phyloP scores from a whole-genome alignment of 2,888 invertebrate species.

The Teleiodes luculella region DNA sequence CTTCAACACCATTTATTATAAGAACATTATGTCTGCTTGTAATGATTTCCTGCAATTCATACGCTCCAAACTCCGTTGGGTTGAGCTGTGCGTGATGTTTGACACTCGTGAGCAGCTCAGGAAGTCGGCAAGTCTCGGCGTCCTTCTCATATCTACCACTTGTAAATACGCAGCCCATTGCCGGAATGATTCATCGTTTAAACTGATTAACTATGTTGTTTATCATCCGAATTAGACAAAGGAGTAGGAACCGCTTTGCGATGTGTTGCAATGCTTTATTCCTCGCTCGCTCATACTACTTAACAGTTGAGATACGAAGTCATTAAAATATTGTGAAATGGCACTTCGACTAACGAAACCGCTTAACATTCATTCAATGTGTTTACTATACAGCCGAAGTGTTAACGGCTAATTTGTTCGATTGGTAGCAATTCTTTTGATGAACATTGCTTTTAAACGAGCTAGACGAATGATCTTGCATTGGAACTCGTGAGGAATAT shows the following conservation, averaged over 20 bases:
- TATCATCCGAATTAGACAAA: conserved; percentile 2
- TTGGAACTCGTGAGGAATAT: conserved; percentile 7
- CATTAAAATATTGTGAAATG: conserved; percentile 1
- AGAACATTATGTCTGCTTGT: neutral
- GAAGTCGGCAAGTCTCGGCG: neutral
- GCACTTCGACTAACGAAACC: neutral
- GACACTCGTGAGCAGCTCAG: conserved; percentile 1
- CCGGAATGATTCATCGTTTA: neutral
- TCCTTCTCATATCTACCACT: neutral
- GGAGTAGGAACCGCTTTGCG: neutral
- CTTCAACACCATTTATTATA: conserved; percentile 2
- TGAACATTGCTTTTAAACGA: conserved; percentile 14
- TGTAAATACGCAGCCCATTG: neutral
- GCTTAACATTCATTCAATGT: neutral
- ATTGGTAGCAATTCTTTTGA: conserved; percentile 20
- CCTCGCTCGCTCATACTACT: neutral
- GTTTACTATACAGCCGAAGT: conserved; percentile 1
- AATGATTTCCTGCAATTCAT: conserved; percentile 3
- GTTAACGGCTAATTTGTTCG: conserved; percentile 18
- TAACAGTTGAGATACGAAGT: neutral
- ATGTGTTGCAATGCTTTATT: neutral
- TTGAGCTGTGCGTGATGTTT: conserved; percentile 7
- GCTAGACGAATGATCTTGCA: conserved; percentile 17
- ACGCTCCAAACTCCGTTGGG: neutral
- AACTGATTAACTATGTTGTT: neutral